Evolutionary conservation across 2,888 invertebrate species (phyloP).

Genomic region (Melipona beecheii): DNA sequence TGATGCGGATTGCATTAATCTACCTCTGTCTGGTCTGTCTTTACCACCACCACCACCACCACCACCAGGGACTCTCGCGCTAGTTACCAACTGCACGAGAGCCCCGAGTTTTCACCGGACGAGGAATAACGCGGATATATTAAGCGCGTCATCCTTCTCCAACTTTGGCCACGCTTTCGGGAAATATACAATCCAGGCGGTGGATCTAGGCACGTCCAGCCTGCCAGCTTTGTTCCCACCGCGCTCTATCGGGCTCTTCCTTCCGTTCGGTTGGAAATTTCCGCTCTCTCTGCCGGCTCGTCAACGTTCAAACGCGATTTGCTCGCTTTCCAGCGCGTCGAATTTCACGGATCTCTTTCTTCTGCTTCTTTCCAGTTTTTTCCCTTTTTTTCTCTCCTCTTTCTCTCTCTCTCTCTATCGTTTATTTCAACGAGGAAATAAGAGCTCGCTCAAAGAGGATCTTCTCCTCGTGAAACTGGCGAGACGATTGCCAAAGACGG

Average conservation of each 20-base stretch:
- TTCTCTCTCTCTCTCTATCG: too few species aligned
- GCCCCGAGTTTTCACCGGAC: slow-evolving; percentile 47
- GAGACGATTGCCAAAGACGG: slow-evolving; percentile 37
- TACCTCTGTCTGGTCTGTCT: slow-evolving; percentile 66
- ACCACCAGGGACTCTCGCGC: neutral
- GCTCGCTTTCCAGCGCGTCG: slow-evolving; percentile 35
- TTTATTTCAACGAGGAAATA: slow-evolving; percentile 1
- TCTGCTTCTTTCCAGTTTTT: neutral
- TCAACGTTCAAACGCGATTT: slow-evolving; percentile 57
- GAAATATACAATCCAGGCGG: slow-evolving; percentile 44
- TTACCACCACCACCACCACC: slow-evolving; percentile 26
- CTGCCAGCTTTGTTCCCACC: slow-evolving; percentile 43
- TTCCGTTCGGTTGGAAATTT: slow-evolving; percentile 53
- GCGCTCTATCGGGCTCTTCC: slow-evolving; percentile 52
- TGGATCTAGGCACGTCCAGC: slow-evolving; percentile 24
- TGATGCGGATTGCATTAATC: slow-evolving; percentile 78
- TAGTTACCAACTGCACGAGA: slow-evolving; percentile 3
- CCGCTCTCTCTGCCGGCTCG: slow-evolving; percentile 45
- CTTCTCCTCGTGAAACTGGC: slow-evolving; percentile 24
- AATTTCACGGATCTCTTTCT: slow-evolving; percentile 56
- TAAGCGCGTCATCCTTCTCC: slow-evolving; percentile 34
- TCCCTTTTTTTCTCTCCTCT: neutral
- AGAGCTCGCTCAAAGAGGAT: slow-evolving; percentile 34
- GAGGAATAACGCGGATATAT: slow-evolving; percentile 74
- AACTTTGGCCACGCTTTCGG: neutral